Base-by-base conservation (phyloP, 2,797 vertebrate genomes). In the Sylvilagus floridanus region DNA sequence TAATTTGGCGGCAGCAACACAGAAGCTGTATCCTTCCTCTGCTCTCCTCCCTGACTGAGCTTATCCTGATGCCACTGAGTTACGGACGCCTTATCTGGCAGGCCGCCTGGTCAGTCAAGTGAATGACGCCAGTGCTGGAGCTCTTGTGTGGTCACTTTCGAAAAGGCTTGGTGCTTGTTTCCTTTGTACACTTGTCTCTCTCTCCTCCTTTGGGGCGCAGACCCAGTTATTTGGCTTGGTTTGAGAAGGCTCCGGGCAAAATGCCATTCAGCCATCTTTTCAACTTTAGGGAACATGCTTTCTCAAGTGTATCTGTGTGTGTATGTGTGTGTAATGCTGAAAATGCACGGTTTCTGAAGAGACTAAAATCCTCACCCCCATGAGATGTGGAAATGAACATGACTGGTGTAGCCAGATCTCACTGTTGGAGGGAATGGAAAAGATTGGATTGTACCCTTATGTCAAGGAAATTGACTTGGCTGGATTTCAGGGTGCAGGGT, bases 61-160 rank as follows among this genome's bases (percentile, higher is more conserved):
- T 96, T 90, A 79, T 90, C 84, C 96, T 57, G 21, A 17, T 96
- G 83, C 91, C 24, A 14, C 24, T 96, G 73, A 47, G 85, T 93
- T 76, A 93, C 60, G 60, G 71, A 60, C n/a, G 42, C 81, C 37
- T 96, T 22, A 37, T 96, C 94, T 96, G 77, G 72, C 79, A 28
- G 30, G 37, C 63, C 50, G 84, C 78, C 76, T 95, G 71, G 81
- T 72, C 52, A 94, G 47, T 93, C 77, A 94, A 35, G 85, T 84
- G 84, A 81, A 30, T 93, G 62, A 17, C 30, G 57, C 50, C 84
- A 93, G 24, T 22, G 5, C 24, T 93, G 92, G 69, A 28, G 30
- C 22, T 89, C 71, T 84, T 90, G 85, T 97, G 85, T 92, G 95
- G 94, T 63, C 94, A 63, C 86, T 92, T 96, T 78, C 52, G 86